Percentiles rank a stretch among this genome's conserved stretches.
Evolutionary conservation across 2,113 vertebrate genomes (phyloP).

Genomic region (Trichomycterus rosablanca): DNA sequence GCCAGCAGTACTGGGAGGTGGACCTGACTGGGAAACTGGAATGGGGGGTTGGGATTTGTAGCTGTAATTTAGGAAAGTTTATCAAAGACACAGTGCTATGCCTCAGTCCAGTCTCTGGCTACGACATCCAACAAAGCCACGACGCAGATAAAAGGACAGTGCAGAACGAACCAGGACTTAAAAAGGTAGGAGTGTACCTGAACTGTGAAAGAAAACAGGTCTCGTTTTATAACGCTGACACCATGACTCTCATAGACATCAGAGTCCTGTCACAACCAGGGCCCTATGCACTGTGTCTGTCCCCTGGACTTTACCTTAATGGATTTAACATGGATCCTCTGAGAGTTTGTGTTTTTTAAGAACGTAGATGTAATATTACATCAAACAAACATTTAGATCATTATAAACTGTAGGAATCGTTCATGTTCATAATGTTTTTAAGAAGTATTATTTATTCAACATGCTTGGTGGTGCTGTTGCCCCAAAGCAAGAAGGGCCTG

Average conservation of each 20-base stretch:
- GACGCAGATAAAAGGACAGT: not conserved
- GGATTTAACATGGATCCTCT: conserved; percentile 20
- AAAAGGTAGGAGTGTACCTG: conserved; percentile 49
- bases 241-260: conserved; percentile 42
- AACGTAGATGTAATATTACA: no score
- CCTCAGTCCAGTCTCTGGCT: conserved; percentile 32
- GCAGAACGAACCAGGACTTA: not conserved
- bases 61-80: not conserved
- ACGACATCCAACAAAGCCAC: not conserved
- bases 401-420: no score
- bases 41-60: conserved; percentile 51
- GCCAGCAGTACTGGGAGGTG: conserved; percentile 52
- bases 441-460: no score
- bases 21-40: conserved; percentile 46
- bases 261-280: conserved; percentile 1
- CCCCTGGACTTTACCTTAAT: conserved; percentile 16
- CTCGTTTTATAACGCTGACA: conserved; percentile 52
- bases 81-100: conserved; percentile 14
- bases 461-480: no score
- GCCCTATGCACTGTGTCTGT: conserved; percentile 13
- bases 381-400: no score
- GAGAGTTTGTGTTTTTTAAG: conserved; percentile 15
- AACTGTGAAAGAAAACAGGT: conserved; percentile 39
- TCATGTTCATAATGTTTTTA: no score
- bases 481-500: no score